phyloP scores from a whole-genome alignment of 2,113 vertebrate species.

The Hippopotamus amphibius region DNA sequence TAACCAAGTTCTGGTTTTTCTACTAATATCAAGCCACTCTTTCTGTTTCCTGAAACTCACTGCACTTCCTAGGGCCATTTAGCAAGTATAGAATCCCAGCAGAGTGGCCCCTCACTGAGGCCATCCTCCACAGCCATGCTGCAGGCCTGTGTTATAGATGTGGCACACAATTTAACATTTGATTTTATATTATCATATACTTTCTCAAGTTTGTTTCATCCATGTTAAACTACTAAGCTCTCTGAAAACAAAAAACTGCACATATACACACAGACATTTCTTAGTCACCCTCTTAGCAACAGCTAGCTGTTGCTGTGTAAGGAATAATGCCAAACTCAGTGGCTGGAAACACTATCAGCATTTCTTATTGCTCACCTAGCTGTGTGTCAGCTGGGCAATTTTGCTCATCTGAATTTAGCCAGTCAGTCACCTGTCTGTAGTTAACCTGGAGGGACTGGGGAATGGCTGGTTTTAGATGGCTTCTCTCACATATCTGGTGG shows the following conservation, averaged over 20 bases:
- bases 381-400: not conserved
- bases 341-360: not conserved
- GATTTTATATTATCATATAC: not conserved
- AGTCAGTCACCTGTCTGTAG: not conserved
- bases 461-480: not conserved
- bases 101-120: fast-evolving
- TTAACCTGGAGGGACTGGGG: not conserved
- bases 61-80: not conserved
- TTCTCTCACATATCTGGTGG: not conserved
- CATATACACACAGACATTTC: not conserved
- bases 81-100: not conserved
- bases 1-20: not conserved
- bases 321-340: not conserved
- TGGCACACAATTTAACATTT: not conserved
- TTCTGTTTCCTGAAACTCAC: not conserved
- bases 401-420: not conserved
- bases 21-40: not conserved
- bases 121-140: not conserved
- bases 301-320: not conserved
- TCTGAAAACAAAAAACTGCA: not conserved
- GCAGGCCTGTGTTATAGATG: not conserved
- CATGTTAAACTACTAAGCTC: not conserved
- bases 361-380: not conserved
- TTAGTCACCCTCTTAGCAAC: not conserved
- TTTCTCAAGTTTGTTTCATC: not conserved